phyloP scores from a whole-genome alignment of 2,888 invertebrate species.

The Drosophila meridiana region DNA sequence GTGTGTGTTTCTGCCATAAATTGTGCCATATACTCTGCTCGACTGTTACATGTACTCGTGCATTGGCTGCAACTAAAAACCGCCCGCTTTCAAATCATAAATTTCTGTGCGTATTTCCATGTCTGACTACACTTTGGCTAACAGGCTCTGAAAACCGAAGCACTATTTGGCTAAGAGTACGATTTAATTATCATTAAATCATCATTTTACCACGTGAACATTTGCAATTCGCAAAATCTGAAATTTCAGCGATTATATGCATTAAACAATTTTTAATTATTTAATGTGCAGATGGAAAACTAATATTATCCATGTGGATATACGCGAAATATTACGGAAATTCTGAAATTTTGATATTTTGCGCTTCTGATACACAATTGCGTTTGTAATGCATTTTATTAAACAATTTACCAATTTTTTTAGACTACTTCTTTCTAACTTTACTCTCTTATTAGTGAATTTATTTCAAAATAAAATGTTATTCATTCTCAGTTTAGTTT shows the following conservation, averaged over 20 bases:
- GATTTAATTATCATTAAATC: conserved; percentile 2
- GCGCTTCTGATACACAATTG: too few relatives aligned
- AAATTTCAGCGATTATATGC: not conserved
- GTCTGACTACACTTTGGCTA: conserved; percentile 21
- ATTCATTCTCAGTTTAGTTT: too few relatives aligned
- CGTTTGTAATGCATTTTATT: too few relatives aligned
- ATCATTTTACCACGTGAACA: conserved; percentile 29
- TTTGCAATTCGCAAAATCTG: conserved; percentile 27
- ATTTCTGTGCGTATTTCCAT: conserved; percentile 17
- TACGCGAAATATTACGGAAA: not conserved
- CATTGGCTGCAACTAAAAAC: conserved; percentile 1
- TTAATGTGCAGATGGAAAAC: too few relatives aligned
- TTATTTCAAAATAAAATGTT: too few relatives aligned
- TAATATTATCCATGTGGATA: too few relatives aligned
- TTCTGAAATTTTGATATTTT: not conserved
- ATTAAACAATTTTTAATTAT: not conserved
- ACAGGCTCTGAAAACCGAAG: not conserved
- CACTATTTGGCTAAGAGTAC: conserved; percentile 7
- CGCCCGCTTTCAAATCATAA: conserved; percentile 19
- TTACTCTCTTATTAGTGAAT: too few relatives aligned
- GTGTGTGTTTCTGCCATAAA: conserved; percentile 29
- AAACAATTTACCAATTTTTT: too few relatives aligned
- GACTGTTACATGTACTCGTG: not conserved
- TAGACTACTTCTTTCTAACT: too few relatives aligned
- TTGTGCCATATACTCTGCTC: conserved; percentile 21